phyloP scores from a whole-genome alignment of 1,140 invertebrate genomes.

The Oedothorax gibbosus region DNA sequence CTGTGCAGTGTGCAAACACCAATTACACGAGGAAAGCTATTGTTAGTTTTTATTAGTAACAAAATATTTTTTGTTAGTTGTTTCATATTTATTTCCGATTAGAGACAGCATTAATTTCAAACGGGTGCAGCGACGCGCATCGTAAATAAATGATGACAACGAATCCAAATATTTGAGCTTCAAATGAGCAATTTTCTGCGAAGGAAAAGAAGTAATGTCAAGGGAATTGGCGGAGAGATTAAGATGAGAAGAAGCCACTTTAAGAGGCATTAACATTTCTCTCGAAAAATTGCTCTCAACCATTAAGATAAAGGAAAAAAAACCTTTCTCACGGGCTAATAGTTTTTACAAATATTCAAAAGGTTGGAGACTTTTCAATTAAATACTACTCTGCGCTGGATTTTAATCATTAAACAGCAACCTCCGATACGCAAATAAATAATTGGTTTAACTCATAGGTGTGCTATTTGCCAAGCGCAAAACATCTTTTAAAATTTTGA shows the following conservation, averaged over 20 bases:
- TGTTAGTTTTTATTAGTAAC: slow-evolving; percentile 34
- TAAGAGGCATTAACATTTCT: slow-evolving; percentile 54
- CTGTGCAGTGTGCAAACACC: slow-evolving; percentile 48
- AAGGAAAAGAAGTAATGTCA: slow-evolving; percentile 36
- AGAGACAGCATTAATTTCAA: slow-evolving; percentile 31
- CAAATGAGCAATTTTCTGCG: slow-evolving; percentile 58
- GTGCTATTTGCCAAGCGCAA: slow-evolving; percentile 53
- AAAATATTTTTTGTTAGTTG: slow-evolving; percentile 20
- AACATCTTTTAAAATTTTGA: slow-evolving; percentile 60
- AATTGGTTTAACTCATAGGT: slow-evolving; percentile 60
- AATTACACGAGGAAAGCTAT: slow-evolving; percentile 40
- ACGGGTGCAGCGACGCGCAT: slow-evolving; percentile 5
- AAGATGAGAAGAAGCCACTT: slow-evolving; percentile 45
- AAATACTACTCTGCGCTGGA: slow-evolving; percentile 50
- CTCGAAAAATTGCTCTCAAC: slow-evolving; percentile 13
- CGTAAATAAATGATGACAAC: slow-evolving; percentile 58
- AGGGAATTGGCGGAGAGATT: slow-evolving; percentile 43
- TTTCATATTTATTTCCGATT: slow-evolving; percentile 44
- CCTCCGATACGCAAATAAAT: slow-evolving; percentile 55
- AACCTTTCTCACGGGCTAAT: slow-evolving; percentile 18
- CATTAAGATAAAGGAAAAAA: slow-evolving; percentile 14
- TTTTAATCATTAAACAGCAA: slow-evolving; percentile 60
- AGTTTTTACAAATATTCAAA: slow-evolving; percentile 47
- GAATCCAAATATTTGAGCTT: slow-evolving; percentile 56
- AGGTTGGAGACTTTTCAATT: slow-evolving; percentile 41